These are phyloP conservation scores for Cryptus armator DNA, from an alignment of 2,888 invertebrate species.

Conservation along the genomic window DNA sequence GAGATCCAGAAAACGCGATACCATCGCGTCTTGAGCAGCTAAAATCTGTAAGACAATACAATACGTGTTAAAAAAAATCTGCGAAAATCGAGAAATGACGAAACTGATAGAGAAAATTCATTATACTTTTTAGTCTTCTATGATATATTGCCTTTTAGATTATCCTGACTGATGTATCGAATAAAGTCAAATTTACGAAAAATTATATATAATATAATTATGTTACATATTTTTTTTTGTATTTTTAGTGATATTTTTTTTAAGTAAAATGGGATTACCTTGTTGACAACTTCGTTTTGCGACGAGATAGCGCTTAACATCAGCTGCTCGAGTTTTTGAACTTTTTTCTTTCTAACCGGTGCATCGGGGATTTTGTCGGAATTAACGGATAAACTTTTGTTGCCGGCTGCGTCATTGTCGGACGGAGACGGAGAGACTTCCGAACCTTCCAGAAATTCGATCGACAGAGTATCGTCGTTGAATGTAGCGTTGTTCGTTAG, in stretches of 20 bases:
- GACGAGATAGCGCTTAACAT: conserved; percentile 83
- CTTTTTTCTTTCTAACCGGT: conserved; percentile 82
- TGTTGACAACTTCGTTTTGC: conserved; percentile 83
- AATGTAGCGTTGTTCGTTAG: conserved; percentile 83
- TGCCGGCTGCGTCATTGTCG: conserved; percentile 74
- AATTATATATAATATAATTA: neutral
- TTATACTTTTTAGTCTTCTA: no score
- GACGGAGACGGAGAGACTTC: conserved; percentile 80
- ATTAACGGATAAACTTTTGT: conserved; percentile 79
- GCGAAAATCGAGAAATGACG: no score
- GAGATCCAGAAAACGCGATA: conserved; percentile 80
- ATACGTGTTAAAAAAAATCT: neutral
- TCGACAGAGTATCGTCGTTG: conserved; percentile 82
- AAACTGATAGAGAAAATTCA: neutral
- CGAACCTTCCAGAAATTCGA: conserved; percentile 81
- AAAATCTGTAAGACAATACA: conserved; percentile 77
- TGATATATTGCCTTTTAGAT: no score
- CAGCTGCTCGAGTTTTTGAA: conserved; percentile 82
- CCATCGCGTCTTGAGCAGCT: conserved; percentile 83
- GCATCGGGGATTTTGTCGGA: conserved; percentile 79
- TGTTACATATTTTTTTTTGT: no score
- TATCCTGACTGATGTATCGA: no score
- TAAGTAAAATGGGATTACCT: conserved; percentile 72
- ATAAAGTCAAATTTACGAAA: neutral
- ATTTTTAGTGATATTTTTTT: neutral